phyloP scores from a whole-genome alignment of 1,140 invertebrate species.

The Camponotus floridanus region DNA sequence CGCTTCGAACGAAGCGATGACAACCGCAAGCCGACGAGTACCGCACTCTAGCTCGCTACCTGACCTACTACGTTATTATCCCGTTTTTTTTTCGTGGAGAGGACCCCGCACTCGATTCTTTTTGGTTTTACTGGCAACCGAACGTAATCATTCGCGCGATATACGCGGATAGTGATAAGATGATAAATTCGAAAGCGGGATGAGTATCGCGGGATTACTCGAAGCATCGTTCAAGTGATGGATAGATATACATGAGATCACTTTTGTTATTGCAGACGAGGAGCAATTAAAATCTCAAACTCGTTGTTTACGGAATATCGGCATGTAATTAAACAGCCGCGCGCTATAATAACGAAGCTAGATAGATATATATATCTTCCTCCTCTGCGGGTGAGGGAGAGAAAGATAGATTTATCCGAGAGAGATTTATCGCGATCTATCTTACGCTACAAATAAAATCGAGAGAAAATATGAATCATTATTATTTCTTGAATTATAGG shows the following conservation, averaged over 20 bases:
- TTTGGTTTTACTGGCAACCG: conserved; percentile 23
- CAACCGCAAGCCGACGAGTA: conserved; percentile 44
- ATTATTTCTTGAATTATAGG: not conserved
- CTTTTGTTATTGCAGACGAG: conserved; percentile 16
- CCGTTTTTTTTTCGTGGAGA: not conserved
- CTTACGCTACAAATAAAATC: not conserved
- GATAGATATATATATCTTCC: no score
- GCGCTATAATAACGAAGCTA: conserved; percentile 26
- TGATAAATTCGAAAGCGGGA: not conserved
- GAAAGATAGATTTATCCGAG: not conserved
- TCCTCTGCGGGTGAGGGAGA: not conserved
- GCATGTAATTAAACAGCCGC: conserved; percentile 71
- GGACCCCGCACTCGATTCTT: conserved; percentile 29
- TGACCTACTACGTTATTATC: conserved; percentile 30
- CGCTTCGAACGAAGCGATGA: conserved; percentile 59
- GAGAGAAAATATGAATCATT: conserved; percentile 5
- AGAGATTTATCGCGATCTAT: conserved; percentile 15
- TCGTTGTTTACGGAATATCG: conserved; percentile 74
- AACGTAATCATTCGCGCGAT: not conserved
- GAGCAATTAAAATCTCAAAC: conserved; percentile 79
- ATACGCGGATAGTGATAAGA: not conserved
- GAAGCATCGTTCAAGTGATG: not conserved
- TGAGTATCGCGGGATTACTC: not conserved
- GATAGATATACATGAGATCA: conserved; percentile 18
- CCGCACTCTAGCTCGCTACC: conserved; percentile 32